Base-by-base conservation (phyloP, 2,888 invertebrate genomes). In the Drosophila crucigera region DNA sequence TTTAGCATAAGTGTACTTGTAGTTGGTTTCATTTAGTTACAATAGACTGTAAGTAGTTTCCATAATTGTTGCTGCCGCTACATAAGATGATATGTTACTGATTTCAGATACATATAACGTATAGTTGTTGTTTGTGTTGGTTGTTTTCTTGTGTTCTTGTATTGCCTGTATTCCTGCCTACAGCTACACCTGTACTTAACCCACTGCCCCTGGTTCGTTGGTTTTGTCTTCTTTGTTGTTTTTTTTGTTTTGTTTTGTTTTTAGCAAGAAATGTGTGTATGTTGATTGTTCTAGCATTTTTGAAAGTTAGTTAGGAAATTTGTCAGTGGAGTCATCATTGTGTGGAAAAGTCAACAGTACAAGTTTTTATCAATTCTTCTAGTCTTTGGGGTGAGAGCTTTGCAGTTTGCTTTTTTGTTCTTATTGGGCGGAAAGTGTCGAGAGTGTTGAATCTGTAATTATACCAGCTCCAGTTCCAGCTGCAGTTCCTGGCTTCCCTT, bases 41-140 rank as follows among this genome's bases (percentile, higher is more conserved):
- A 88, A 69, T 81, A 68, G 68, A 74, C 70, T 73, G 68, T 78
- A 72, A 78, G 56, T 77, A 69, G 73, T 73, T 69, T 76, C 62
- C 66, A 68, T 79, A 84, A 71, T 59, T 65, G 52, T n/a, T 59
- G 66, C 63, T 80, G 63, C 73, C 80, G 84, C 91, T 92, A 91
- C 91, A 84, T 84, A 91, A 92, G 91, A 92, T 92, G 91, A 92
- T 92, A 92, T 92, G 91, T 92, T 83, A 83, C 83, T 88, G 92
- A 92, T 91, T 81, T 88, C 81, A 80, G 83, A 74, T 72, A 77
- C 53, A 55, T 28, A 37, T 79, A 43, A 49, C 35, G 41, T 43
- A 49, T 61, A 62, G 49, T 60, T 73, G 37, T 54, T 60, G 54
- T 60, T 49, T 54, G 50, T 68, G 49, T 61, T 73, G 41, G 11